Evolutionary conservation across 2,797 vertebrate species (phyloP).

Genomic region (Iguana delicatissima): DNA sequence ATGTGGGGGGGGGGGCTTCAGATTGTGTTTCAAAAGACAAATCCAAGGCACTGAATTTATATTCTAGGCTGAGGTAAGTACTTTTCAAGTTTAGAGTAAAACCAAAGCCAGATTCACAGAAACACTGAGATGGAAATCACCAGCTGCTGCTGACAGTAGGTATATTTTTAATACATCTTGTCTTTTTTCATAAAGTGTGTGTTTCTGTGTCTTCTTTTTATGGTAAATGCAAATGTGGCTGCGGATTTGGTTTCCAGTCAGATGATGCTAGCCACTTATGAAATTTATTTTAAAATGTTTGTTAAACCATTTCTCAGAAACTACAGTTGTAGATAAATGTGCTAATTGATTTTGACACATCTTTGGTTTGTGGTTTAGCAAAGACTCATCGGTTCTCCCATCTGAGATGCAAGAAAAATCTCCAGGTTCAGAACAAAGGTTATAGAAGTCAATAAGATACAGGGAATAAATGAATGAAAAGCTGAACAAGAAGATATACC

Average conservation of each 20-base stretch:
- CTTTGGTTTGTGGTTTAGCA: conserved; percentile 17
- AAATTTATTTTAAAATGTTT: conserved; percentile 44
- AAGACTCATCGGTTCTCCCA: conserved; percentile 32
- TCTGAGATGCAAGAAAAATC: conserved; percentile 17
- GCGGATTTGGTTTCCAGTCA: conserved; percentile 28
- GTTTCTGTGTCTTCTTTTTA: conserved; percentile 11
- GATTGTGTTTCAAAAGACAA: no score
- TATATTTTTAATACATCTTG: not conserved
- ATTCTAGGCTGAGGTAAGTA: no score
- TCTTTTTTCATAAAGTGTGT: conserved; percentile 17
- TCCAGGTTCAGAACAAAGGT: not conserved
- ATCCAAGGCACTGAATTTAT: no score
- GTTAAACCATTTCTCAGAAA: conserved; percentile 35
- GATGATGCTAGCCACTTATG: conserved; percentile 15
- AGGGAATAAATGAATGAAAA: not conserved
- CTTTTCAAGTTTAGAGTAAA: no score
- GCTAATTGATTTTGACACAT: conserved; percentile 60
- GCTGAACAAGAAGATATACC: conserved; percentile 4
- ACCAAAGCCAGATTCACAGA: no score
- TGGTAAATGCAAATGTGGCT: conserved; percentile 12
- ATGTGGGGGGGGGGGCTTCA: no score
- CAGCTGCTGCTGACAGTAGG: no score
- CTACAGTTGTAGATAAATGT: conserved; percentile 12
- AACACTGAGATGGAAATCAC: no score
- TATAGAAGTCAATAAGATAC: conserved; percentile 2